These are phyloP conservation scores for Trachelus iudaicus DNA, from an alignment of 2,888 invertebrate species.

Conservation along the genomic window DNA sequence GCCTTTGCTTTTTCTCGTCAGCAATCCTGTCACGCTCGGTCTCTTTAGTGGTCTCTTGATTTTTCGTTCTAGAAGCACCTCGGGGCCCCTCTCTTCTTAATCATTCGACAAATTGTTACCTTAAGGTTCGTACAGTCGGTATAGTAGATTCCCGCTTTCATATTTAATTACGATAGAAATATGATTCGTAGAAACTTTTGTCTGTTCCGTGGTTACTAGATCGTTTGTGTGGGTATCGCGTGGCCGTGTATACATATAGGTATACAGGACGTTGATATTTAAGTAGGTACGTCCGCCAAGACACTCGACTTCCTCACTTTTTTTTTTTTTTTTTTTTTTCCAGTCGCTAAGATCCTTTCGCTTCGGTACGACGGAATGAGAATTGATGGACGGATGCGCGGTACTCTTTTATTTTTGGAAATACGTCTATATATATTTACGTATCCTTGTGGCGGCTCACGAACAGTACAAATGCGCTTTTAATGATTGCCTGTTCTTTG, in stretches of 20 bases:
- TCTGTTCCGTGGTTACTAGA: background rate
- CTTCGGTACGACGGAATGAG: background rate
- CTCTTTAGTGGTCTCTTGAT: background rate
- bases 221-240: background rate
- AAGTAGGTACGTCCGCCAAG: background rate
- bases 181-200: background rate
- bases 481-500: background rate
- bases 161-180: background rate
- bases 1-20: constrained; percentile 1
- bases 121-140: background rate
- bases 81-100: background rate
- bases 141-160: background rate
- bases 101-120: background rate
- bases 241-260: background rate
- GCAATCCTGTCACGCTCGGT: background rate
- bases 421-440: background rate
- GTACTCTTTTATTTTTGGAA: background rate
- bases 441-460: background rate
- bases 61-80: background rate
- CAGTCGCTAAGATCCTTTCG: background rate
- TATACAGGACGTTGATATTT: background rate
- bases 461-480: background rate
- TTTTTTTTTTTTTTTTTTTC: no score
- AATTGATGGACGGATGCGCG: background rate
- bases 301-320: background rate